Evolutionary conservation across 2,888 invertebrate genomes (phyloP), one percentile per base, ranked within the genome.

Genomic region (Temnothorax unifasciatus): DNA sequence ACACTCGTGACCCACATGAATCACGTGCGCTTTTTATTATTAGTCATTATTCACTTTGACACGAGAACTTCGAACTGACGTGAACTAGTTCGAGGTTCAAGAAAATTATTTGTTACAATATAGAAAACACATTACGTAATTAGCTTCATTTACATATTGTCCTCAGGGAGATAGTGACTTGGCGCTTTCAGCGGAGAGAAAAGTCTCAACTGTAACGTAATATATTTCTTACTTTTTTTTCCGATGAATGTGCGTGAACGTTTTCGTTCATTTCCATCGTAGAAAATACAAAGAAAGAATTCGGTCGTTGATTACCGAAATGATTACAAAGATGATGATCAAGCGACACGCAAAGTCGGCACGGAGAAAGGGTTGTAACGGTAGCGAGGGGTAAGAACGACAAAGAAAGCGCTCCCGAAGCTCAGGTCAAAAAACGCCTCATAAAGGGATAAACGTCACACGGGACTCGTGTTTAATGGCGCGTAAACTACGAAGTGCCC

Each of bases 391-490:
- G 83, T 85, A 76, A 76, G 41, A 59, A 63, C 63, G 71, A 89
- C 88, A 89, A 89, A 86, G 66, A 59, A 34, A 64, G 59, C 34
- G 50, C 25, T 74, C 54, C 50, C 71, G 59, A 25, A 44, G 74
- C 85, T 85, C 76, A 63, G 71, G 47, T 21, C 11, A 5, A 88
- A 88, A 89, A 86, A 85, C 73, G 59, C 84, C 84, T 88, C 85
- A 85, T 87, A 92, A 93, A 91, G 90, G 93, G 91, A 93, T 93
- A 92, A 94, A 92, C 92, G 93, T 92, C 93, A 89, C 90, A 90
- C 86, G 90, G 90, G 89, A 92, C 89, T 92, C 90, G 93, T 90
- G 93, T 94, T 94, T 94, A 94, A 94, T 94, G 94, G 93, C 91
- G 94, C 94, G 93, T 94, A 92, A 94, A 94, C 92, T 92, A 86